phyloP scores from a whole-genome alignment of 2,797 vertebrate genomes.

The Mallotus villosus region DNA sequence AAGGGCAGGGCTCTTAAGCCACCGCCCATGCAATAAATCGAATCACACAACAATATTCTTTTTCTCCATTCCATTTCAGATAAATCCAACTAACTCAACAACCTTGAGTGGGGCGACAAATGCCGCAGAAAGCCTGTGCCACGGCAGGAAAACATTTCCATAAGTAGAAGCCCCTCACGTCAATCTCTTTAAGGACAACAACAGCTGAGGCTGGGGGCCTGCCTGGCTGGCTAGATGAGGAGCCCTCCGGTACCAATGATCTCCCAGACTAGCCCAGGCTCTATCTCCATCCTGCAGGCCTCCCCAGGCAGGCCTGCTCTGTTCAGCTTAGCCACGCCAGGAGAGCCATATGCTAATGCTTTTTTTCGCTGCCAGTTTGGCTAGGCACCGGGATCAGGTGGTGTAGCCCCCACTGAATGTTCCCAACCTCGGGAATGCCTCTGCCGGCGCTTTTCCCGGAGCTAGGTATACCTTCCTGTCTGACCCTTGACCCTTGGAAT shows the following conservation, averaged over 20 bases:
- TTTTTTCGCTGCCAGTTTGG: constrained; percentile 54
- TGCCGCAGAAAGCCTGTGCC: too few species aligned
- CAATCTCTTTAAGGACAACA: constrained; percentile 62
- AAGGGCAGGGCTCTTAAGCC: too few species aligned
- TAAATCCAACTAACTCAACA: too few species aligned
- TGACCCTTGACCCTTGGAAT: constrained; percentile 61
- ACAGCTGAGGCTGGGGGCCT: constrained; percentile 51
- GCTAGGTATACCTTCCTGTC: constrained; percentile 62
- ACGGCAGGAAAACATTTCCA: too few species aligned
- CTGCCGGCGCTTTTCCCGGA: constrained; percentile 49
- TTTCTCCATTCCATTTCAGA: too few species aligned
- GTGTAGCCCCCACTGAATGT: constrained; percentile 44
- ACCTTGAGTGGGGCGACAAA: too few species aligned
- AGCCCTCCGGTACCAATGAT: constrained; percentile 45
- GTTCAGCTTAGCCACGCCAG: constrained; percentile 50
- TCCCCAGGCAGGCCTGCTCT: constrained; percentile 41
- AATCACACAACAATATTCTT: too few species aligned
- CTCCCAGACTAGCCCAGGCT: constrained; percentile 25
- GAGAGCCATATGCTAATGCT: constrained; percentile 54
- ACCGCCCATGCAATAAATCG: too few species aligned
- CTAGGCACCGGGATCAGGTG: constrained; percentile 52
- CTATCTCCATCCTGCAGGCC: constrained; percentile 58
- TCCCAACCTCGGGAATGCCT: constrained; percentile 50
- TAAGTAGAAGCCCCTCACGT: constrained; percentile 19
- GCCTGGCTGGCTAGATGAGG: constrained; percentile 26